Base-by-base conservation (phyloP, 2,113 vertebrate species). In the Globicephala melas region DNA sequence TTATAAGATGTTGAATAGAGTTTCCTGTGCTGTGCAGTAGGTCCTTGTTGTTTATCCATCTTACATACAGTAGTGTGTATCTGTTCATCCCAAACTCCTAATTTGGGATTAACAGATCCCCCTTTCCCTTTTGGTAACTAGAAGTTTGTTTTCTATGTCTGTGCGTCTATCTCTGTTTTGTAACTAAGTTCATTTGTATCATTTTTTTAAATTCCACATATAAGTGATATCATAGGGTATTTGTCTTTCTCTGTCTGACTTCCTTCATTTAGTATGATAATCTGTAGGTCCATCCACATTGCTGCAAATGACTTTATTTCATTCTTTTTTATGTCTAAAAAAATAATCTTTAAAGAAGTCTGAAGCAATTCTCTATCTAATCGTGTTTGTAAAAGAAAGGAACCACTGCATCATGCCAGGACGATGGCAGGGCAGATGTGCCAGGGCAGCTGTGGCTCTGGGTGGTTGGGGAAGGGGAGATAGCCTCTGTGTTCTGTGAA, bases 381-480 rank as follows among this genome's bases (percentile, higher is more conserved):
- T 36, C 41, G 25, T n/a, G 2, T 44, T 65, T 84, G 11, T 36
- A 23, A 91, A 85, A 50, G 62, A 79, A n/a, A 38, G 38, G 77
- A 92, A 80, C 18, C 18, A 36, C n/a, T 26, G 2, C 1, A 15
- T 17, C 47, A 1, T 18, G 33, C 70, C 33, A 31, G 50, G 47
- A 85, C 3, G 36, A 9, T 2, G 28, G 63, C 13, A 0, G 33
- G 3, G 23, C 36, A 12, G 17, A 18, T 21, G 11, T 21, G 65
- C 71, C 3, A 9, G 53, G 60, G 31, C 21, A 62, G 55, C n/a
- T 12, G 5, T 38, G 50, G 17, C 36, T 83, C 33, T 55, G 41
- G n/a, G 47, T 8, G 14, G 4, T 12, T 5, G 10, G 18, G 6
- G 23, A 0, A 0, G 38, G 18, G 13, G 13, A 70, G 15, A 7